Evolutionary conservation across 2,797 vertebrate species (phyloP), one percentile per base, ranked within the genome.

Genomic region (Ctenopoma multispine): DNA sequence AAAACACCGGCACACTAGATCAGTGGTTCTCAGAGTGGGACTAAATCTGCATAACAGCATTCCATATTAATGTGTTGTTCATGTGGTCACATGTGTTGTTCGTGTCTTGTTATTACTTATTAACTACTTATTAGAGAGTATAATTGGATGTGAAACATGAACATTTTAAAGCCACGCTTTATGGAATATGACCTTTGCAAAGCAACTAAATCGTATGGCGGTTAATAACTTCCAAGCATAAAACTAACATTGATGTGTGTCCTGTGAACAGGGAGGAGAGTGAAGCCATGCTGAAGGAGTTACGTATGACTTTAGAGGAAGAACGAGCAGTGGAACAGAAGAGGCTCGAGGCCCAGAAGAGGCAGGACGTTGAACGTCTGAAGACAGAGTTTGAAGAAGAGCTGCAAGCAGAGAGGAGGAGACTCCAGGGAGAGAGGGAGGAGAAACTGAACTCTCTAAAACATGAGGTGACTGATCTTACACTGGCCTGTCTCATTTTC

Each of bases 191-290:
- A 24, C 24, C 23, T 13, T 4, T 13, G 7, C 24, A 20, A 18
- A 31, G 20, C 6, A 31, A 14, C 11, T 49, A 4, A 29, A 40
- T 31, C 15, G 20, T 47, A 47, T 43, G 36, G 36, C 13, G 38
- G 5, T 57, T 20, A 18, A 31, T 24, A 5, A 8, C 17, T 2
- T 13, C 11, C 31, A n/a, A 40, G 2, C 18, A 13, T 5, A 0
- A 54, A 10, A 31, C 8, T 34, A 21, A 57, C 46, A 18, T 0
- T 59, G 51, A 29, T 12, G 24, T 54, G 27, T 67, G 50, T 66
- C 4, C 0, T 68, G 10, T 27, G 6, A 24, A 58, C 76, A 96
- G 96, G 90, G 91, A 94, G n/a, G 93, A 96, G 80, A 94, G 93
- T 7, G 92, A 95, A 62, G 77, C 65, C 5, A 43, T 20, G 1